Percentiles rank a stretch among this genome's conserved stretches.
These are phyloP conservation scores for Gobiocypris rarus DNA, from an alignment of 2,113 vertebrate genomes.

Conservation along the genomic window DNA sequence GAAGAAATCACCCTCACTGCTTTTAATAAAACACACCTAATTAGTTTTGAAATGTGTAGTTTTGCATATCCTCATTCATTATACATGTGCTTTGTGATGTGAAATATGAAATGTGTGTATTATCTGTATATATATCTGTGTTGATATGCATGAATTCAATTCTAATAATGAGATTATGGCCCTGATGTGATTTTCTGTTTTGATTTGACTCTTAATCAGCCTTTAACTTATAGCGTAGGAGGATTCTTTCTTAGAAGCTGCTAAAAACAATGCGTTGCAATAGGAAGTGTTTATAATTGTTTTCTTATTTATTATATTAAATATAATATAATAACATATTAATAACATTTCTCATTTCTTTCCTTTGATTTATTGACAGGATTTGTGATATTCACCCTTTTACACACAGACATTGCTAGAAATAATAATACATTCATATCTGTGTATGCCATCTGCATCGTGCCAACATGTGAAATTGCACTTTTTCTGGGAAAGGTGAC, in stretches of 20 bases:
- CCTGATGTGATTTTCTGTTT: background rate
- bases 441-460: background rate
- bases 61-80: too few species aligned
- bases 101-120: background rate
- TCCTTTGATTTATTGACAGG: background rate
- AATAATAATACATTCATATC: background rate
- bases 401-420: background rate
- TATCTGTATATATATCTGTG: background rate
- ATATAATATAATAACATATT: too few species aligned
- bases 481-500: constrained; percentile 14
- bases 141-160: background rate
- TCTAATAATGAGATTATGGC: background rate
- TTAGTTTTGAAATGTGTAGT: too few species aligned
- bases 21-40: too few species aligned
- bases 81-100: background rate
- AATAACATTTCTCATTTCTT: background rate
- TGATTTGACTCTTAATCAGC: background rate
- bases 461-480: background rate
- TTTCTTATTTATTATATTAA: background rate
- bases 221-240: background rate
- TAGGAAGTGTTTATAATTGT: background rate
- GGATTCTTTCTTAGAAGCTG: background rate
- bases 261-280: background rate
- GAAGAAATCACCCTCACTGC: too few species aligned
- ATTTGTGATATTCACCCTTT: background rate